Percentiles rank a stretch among this genome's conserved stretches.
Conservation (phyloP, 2,113 vertebrate genomes). For the Cariama cristata region DNA sequence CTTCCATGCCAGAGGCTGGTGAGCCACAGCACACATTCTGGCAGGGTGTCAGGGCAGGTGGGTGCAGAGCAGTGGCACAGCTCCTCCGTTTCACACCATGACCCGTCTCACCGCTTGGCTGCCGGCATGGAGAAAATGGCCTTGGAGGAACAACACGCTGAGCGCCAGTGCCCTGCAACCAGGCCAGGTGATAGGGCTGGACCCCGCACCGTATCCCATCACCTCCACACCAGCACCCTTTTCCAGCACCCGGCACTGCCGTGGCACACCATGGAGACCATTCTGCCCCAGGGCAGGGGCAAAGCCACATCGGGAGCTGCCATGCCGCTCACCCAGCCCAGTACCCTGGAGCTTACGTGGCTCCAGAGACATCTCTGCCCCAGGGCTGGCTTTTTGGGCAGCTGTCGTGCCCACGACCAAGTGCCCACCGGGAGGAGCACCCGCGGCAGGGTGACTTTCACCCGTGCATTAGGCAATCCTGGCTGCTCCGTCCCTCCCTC, state of each 20-base stretch:
- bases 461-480: neutral
- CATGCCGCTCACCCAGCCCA: fast-evolving
- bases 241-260: neutral
- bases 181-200: neutral
- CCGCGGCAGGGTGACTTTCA: slow-evolving; percentile 32
- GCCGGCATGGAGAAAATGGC: neutral
- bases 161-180: fast-evolving
- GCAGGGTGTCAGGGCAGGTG: neutral
- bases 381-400: neutral
- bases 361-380: neutral
- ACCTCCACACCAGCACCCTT: neutral
- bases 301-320: fast-evolving
- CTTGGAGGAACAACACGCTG: fast-evolving
- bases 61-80: neutral
- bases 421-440: fast-evolving
- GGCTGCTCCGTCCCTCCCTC: neutral
- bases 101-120: fast-evolving
- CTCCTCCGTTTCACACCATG: neutral
- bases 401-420: neutral
- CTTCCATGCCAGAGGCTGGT: fast-evolving
- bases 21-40: neutral
- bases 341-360: fast-evolving
- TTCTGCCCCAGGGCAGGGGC: neutral
- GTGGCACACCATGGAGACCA: fast-evolving
- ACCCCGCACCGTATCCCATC: neutral